Evolutionary conservation across 1,140 invertebrate species (phyloP).

Genomic region (Lethocerus indicus): DNA sequence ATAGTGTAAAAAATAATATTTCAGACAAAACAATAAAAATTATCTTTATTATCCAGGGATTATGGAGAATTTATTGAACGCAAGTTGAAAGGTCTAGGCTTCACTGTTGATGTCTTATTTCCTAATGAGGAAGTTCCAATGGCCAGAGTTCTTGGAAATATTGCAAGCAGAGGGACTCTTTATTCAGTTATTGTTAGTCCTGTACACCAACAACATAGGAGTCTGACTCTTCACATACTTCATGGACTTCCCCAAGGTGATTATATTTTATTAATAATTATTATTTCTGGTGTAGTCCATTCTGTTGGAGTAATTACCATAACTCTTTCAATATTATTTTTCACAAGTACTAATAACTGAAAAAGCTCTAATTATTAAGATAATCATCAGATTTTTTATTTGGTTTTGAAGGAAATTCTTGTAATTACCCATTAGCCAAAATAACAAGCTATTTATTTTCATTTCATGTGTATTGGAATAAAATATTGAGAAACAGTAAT

Average conservation of each 20-base stretch:
- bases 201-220: constrained; percentile 67
- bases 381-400: too few species aligned
- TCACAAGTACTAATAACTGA: too few species aligned
- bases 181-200: constrained; percentile 78
- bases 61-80: constrained; percentile 81
- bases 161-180: constrained; percentile 62
- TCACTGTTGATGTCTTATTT: constrained; percentile 74
- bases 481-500: too few species aligned
- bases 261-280: constrained; percentile 10
- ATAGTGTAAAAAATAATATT: background rate
- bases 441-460: too few species aligned
- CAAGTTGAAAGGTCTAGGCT: constrained; percentile 56
- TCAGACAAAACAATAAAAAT: background rate
- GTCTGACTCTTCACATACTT: constrained; percentile 78
- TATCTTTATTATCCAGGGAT: constrained; percentile 35
- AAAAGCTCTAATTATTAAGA: too few species aligned
- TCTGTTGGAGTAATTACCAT: background rate
- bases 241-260: constrained; percentile 79
- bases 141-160: constrained; percentile 70
- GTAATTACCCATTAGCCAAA: too few species aligned
- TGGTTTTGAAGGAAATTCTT: too few species aligned
- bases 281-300: too few species aligned
- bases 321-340: background rate
- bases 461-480: too few species aligned
- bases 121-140: constrained; percentile 77